phyloP scores from a whole-genome alignment of 2,888 invertebrate species.

The Ctena decussata region DNA sequence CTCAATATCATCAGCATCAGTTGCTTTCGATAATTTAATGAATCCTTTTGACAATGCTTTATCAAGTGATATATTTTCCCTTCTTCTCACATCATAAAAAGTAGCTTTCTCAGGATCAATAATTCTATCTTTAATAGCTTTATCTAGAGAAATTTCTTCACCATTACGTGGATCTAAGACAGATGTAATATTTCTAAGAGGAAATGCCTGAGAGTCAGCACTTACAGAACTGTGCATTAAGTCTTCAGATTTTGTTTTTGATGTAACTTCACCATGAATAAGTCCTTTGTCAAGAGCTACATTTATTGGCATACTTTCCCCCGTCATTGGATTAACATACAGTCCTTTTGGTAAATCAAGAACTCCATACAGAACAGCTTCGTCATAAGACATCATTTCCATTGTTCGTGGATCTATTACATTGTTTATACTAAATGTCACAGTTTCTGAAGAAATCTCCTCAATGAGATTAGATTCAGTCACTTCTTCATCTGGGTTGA shows the following conservation, averaged over 20 bases:
- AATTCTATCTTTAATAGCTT: constrained; percentile 81
- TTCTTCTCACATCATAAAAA: constrained; percentile 94
- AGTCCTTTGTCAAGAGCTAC: constrained; percentile 94
- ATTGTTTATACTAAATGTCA: constrained; percentile 81
- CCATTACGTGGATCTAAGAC: constrained; percentile 93
- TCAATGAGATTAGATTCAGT: constrained; percentile 88
- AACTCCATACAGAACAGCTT: constrained; percentile 96
- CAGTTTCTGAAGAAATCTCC: constrained; percentile 83
- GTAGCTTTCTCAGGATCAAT: constrained; percentile 89
- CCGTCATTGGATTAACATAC: constrained; percentile 91
- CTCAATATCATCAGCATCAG: constrained; percentile 77
- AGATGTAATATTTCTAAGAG: constrained; percentile 79
- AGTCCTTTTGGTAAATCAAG: constrained; percentile 91
- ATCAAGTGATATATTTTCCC: constrained; percentile 92
- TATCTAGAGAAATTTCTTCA: constrained; percentile 77
- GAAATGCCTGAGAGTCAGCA: constrained; percentile 74
- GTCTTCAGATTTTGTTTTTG: constrained; percentile 77
- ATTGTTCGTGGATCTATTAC: constrained; percentile 91
- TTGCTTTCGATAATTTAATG: constrained; percentile 79
- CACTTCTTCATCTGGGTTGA: constrained; percentile 88
- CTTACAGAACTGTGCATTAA: constrained; percentile 77
- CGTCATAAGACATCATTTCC: constrained; percentile 93
- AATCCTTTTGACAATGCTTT: constrained; percentile 94
- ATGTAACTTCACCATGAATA: constrained; percentile 88
- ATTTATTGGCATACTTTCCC: constrained; percentile 92